These are phyloP conservation scores for Murina feae DNA, from an alignment of 2,113 vertebrate genomes.

Conservation along the genomic window DNA sequence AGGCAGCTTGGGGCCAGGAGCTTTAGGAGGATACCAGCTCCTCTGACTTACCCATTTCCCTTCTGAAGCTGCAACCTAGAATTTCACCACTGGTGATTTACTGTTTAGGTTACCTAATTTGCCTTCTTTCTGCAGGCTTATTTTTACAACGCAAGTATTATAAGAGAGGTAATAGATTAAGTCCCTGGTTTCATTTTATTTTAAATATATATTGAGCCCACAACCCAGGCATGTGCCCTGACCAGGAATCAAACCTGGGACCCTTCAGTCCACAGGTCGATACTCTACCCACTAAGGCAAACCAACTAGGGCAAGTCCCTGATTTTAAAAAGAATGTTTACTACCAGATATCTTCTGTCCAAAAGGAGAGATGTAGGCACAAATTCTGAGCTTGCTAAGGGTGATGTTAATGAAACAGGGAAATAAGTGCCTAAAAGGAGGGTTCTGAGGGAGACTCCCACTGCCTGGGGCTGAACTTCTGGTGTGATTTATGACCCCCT, in stretches of 20 bases:
- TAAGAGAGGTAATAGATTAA: constrained; percentile 7
- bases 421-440: background rate
- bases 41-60: background rate
- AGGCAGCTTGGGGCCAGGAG: background rate
- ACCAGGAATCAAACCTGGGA: too few species aligned
- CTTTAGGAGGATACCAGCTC: background rate
- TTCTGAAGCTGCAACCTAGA: background rate
- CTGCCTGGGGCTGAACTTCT: background rate
- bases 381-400: background rate
- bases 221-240: too few species aligned
- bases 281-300: too few species aligned
- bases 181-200: background rate
- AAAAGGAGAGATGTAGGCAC: background rate
- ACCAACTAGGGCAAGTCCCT: background rate
- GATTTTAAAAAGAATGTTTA: constrained; percentile 35
- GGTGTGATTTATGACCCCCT: background rate
- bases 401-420: background rate
- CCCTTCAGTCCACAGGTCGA: too few species aligned
- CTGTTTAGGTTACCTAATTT: constrained; percentile 1
- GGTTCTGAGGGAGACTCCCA: background rate
- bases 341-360: background rate
- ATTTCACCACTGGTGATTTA: background rate
- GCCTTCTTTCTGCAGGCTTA: constrained; percentile 26
- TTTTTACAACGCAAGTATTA: constrained; percentile 31
- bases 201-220: too few species aligned